phyloP scores from a whole-genome alignment of 2,888 invertebrate species.

The Oscheius sp. region DNA sequence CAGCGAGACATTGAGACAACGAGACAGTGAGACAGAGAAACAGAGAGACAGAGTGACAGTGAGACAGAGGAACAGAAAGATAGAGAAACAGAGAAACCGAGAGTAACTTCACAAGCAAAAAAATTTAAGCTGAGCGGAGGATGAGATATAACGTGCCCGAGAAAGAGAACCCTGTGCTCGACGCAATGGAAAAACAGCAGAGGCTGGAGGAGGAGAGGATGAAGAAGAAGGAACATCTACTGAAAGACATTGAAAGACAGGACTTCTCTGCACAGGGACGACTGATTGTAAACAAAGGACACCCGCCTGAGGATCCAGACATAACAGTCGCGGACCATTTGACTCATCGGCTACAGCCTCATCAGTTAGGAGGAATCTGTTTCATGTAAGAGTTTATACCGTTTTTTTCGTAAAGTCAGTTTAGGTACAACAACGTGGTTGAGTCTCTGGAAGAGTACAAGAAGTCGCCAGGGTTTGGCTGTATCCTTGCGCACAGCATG shows the following conservation, averaged over 20 bases:
- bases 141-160: constrained; percentile 40
- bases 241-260: constrained; percentile 54
- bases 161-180: constrained; percentile 26
- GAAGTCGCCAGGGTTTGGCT: constrained; percentile 90
- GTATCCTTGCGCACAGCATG: constrained; percentile 93
- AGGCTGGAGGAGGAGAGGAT: constrained; percentile 42
- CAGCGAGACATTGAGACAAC: too few species aligned
- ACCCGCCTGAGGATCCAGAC: constrained; percentile 59
- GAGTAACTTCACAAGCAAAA: neutral
- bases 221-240: constrained; percentile 36
- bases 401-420: neutral
- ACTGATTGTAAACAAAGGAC: constrained; percentile 64
- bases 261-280: constrained; percentile 50
- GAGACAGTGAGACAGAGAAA: too few species aligned
- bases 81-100: too few species aligned
- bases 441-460: constrained; percentile 90
- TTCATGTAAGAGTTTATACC: constrained; percentile 59
- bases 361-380: constrained; percentile 69
- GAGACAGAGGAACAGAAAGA: too few species aligned
- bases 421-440: constrained; percentile 89
- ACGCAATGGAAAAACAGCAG: constrained; percentile 49
- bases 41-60: too few species aligned
- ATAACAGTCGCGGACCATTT: constrained; percentile 63
- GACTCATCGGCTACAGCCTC: constrained; percentile 65
- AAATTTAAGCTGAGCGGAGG: constrained; percentile 2